A percentile compares a stretch with the other conserved stretches of the same genome.
These are phyloP conservation scores for Capitulum mitella DNA, from an alignment of 2,888 invertebrate genomes.

Conservation along the genomic window DNA sequence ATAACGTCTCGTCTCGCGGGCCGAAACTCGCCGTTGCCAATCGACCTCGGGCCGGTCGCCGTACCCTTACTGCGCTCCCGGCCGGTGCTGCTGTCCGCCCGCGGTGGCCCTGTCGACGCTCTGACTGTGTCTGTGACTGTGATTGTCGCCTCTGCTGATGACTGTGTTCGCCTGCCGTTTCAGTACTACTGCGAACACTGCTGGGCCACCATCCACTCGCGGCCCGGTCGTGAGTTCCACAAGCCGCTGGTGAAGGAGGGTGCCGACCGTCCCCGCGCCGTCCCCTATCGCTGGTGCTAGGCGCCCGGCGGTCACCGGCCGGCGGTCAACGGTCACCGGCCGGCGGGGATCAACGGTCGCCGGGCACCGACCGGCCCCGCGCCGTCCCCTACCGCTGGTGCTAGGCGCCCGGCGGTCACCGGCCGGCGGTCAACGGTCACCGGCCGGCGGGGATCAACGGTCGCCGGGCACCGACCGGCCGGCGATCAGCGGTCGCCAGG, in stretches of 20 bases:
- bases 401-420: not conserved
- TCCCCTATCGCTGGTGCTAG: slow-evolving; percentile 86
- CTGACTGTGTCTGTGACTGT: not conserved
- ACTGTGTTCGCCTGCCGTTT: not conserved
- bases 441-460: not conserved
- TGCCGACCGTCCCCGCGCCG: slow-evolving; percentile 89
- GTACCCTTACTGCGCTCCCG: too few species aligned
- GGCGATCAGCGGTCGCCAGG: not conserved
- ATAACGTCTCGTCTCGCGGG: too few species aligned
- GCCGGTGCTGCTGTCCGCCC: too few species aligned
- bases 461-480: not conserved
- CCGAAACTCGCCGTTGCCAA: too few species aligned
- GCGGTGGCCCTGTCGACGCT: too few species aligned
- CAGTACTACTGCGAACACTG: slow-evolving; percentile 99
- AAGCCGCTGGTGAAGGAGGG: slow-evolving; percentile 99
- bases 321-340: not conserved
- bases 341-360: not conserved
- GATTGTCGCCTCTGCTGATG: too few species aligned
- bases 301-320: not conserved
- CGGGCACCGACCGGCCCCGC: not conserved
- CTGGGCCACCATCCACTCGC: slow-evolving; percentile 97
- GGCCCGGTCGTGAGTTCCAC: slow-evolving; percentile 96
- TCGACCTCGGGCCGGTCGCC: too few species aligned
- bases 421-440: not conserved
- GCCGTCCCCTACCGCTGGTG: not conserved